Base-by-base conservation (phyloP, 2,113 vertebrate species). In the Sylvilagus bachmani region DNA sequence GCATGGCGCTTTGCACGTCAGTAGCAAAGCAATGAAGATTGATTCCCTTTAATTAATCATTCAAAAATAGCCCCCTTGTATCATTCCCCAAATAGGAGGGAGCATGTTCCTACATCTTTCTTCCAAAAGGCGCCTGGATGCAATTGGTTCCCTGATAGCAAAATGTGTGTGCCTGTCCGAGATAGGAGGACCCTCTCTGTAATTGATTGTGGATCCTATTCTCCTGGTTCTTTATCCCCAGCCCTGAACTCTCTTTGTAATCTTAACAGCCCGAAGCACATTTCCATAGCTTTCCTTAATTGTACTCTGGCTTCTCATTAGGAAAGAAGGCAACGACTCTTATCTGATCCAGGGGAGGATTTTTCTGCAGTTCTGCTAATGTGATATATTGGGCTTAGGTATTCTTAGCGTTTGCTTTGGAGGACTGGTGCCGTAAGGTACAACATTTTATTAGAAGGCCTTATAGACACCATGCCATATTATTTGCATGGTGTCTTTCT, bases 41-140 rank as follows among this genome's bases (percentile, higher is more conserved):
- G 98, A 99, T 98, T 98, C 97, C 93, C 96, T 98, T 98, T 99
- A 99, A 98, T 99, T 98, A 98, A 98, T 99, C 98, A 98, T 98
- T 98, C 96, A 98, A 89, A 98, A 98, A 97, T 97, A 98, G 97
- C 95, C 95, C 97, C 91, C 96, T 95, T 62, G 1, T 98, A 98
- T 98, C 94, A 95, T 95, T 98, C 83, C 97, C 98, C 94, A 97
- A 97, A 98, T 94, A 98, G 93, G 53, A 98, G 86, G n/a, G 97
- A 98, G 97, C 90, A 96, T 97, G 94, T 98, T 97, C 91, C 96
- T 98, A 98, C 97, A 97, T 98, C 96, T 97, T 98, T 97, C 91
- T 98, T 98, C 97, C 90, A 97, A 98, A 98, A 98, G 96, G 79
- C 64, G 91, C 78, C 92, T 96, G 93, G 66, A 97, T 97, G 88